Base-by-base conservation (phyloP, 2,797 vertebrate species). In the Hipposideros larvatus region DNA sequence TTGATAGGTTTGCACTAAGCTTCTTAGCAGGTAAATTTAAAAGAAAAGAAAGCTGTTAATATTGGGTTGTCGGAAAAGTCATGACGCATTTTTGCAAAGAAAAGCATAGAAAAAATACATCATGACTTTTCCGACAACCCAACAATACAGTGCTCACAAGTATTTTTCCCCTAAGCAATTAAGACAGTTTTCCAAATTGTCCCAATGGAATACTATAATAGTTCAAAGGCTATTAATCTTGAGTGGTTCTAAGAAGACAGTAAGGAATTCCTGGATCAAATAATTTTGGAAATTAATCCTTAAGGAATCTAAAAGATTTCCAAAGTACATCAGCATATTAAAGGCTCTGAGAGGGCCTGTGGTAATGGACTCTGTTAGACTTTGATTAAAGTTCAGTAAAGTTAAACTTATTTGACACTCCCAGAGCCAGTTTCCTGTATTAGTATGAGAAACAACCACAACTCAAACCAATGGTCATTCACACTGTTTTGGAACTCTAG, bases 191-290 rank as follows among this genome's bases (percentile, higher is more conserved):
- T 92, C 18, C 11, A 88, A 46, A 31, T 61, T 95, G 28, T 70
- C n/a, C 51, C 59, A 34, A 16, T 71, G 24, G 74, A 28, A 63
- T 48, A 68, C 4, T 85, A 37, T 3, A 37, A 37, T 37, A 31
- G 21, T 94, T 87, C 59, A 83, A 94, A 63, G 91, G 15, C 85
- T 86, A 16, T 66, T 41, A 65, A 48, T 77, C 15, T 80, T 77
- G 11, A 91, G 22, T 80, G 59, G 55, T 75, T 70, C 26, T 59
- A 89, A 28, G 53, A 83, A 65, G 75, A 41, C n/a, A 88, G 2
- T 61, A 91, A 86, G 65, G 51, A 87, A 94, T 96, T 93, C n/a
- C 78, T 87, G 11, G 21, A 74, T 79, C 43, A 74, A 93, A 71
- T 21, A 77, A 37, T 21, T 93, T 77, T 86, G 15, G 34, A 53